These are phyloP conservation scores for Muscicapa striata DNA, from an alignment of 2,797 vertebrate species.

Conservation along the genomic window DNA sequence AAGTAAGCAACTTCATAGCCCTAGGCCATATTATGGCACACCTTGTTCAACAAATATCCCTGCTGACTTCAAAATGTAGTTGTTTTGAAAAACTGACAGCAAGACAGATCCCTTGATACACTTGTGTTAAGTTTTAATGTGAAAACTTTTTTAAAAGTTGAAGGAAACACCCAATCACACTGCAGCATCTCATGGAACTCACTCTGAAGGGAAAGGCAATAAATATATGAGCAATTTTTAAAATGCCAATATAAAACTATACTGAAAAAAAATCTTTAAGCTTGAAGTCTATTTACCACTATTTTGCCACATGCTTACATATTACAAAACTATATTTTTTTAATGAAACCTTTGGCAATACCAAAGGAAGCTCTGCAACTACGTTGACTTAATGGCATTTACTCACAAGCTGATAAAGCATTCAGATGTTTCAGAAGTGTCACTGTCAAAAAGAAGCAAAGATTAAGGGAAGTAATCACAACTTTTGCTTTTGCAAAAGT, in stretches of 20 bases:
- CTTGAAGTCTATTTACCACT: background rate
- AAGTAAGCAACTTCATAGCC: background rate
- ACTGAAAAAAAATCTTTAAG: background rate
- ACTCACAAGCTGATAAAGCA: background rate
- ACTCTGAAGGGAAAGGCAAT: background rate
- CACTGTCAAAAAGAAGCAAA: background rate
- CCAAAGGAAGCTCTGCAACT: background rate
- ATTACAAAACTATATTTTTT: background rate
- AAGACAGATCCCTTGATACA: background rate
- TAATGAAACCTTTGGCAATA: background rate
- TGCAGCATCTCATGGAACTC: background rate
- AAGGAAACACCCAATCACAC: background rate
- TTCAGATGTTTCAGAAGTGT: background rate
- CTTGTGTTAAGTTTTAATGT: background rate
- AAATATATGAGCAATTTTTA: background rate
- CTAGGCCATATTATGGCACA: background rate
- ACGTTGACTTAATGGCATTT: background rate
- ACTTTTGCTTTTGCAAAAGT: no score
- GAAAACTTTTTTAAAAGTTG: background rate
- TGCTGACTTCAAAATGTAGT: background rate
- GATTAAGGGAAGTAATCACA: background rate
- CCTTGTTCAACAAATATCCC: conserved; percentile 10
- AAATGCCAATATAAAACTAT: background rate
- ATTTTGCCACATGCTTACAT: background rate
- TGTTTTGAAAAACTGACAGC: background rate